Percentiles rank a stretch among this genome's conserved stretches.
Conservation (phyloP, 2,113 vertebrate species). For the Gracilinanus agilis region DNA sequence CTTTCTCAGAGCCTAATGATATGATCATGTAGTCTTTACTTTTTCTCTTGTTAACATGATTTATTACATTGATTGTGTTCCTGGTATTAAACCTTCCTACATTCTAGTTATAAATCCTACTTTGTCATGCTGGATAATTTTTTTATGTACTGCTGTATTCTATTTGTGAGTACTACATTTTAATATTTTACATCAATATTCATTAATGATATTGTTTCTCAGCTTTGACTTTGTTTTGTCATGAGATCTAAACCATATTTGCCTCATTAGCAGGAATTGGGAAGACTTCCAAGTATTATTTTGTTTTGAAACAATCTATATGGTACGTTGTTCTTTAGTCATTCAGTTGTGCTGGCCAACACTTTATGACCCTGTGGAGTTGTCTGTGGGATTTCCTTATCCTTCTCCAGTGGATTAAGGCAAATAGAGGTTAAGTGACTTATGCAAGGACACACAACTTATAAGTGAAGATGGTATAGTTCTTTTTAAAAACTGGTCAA, state of each 20-base stretch:
- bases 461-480: not conserved
- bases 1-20: constrained; percentile 1
- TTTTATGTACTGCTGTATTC: constrained; percentile 9
- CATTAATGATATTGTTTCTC: not conserved
- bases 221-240: not conserved
- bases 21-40: not conserved
- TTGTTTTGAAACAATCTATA: not conserved
- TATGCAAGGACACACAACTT: too few relatives aligned
- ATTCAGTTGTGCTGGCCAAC: too few relatives aligned
- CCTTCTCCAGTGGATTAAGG: too few relatives aligned
- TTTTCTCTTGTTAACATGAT: not conserved
- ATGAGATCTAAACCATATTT: not conserved
- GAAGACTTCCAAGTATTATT: not conserved
- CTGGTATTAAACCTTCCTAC: not conserved
- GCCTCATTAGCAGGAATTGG: not conserved
- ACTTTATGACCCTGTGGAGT: too few relatives aligned
- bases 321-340: not conserved
- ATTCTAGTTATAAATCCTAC: not conserved
- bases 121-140: not conserved
- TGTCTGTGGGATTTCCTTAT: too few relatives aligned
- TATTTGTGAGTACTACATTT: not conserved
- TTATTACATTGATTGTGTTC: constrained; percentile 2
- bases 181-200: constrained; percentile 7
- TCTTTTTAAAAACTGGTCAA: not conserved
- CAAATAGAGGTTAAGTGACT: too few relatives aligned